Evolutionary conservation across 2,888 invertebrate species (phyloP).

Genomic region (Plebejus anna): DNA sequence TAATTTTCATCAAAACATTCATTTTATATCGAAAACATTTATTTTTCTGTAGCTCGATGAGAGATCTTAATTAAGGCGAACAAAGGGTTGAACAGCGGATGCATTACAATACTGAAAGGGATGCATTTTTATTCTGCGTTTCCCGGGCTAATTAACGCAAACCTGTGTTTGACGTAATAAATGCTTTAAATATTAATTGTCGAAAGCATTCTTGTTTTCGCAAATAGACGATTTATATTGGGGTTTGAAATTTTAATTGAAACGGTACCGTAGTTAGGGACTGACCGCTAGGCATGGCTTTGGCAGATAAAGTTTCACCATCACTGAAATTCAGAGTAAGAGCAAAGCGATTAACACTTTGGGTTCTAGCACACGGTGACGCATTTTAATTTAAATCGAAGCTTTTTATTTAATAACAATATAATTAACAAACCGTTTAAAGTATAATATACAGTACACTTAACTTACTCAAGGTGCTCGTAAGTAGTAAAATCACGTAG

Average conservation of each 20-base stretch:
- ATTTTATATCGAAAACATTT: background rate
- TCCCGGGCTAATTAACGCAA: slow-evolving; percentile 33
- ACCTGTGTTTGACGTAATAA: slow-evolving; percentile 11
- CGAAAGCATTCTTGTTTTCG: background rate
- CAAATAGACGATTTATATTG: background rate
- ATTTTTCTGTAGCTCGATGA: slow-evolving; percentile 29
- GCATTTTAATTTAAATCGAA: too few species aligned
- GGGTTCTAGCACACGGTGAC: too few species aligned
- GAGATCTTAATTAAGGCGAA: slow-evolving; percentile 37
- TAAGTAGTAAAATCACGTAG: too few species aligned
- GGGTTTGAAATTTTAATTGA: background rate
- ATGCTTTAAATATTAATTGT: slow-evolving; percentile 12
- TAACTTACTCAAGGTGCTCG: too few species aligned
- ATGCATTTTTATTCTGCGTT: slow-evolving; percentile 23
- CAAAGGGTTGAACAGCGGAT: slow-evolving; percentile 35
- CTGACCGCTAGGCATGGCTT: background rate
- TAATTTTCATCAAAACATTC: background rate
- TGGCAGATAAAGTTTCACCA: background rate
- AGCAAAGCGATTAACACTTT: too few species aligned
- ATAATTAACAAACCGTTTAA: too few species aligned
- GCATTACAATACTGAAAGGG: slow-evolving; percentile 33
- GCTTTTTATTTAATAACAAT: too few species aligned
- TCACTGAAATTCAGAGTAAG: too few species aligned
- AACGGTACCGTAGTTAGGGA: background rate
- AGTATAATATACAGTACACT: too few species aligned